Conservation (phyloP, 2,888 invertebrate species). For the Troilus luridus region DNA sequence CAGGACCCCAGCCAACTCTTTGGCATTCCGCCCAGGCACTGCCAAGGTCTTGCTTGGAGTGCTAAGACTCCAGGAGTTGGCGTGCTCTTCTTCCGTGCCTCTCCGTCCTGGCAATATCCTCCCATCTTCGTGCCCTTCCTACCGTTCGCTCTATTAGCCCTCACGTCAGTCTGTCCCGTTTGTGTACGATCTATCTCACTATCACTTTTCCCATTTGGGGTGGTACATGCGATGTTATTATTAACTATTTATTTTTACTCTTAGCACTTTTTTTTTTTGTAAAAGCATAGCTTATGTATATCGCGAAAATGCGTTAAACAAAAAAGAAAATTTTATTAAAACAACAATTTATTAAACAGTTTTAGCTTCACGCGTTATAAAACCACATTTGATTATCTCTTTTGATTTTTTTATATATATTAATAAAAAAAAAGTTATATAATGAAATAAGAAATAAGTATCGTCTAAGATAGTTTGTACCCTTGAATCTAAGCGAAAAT, state of each 20-base stretch:
- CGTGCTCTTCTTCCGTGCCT: not conserved
- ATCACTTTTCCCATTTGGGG: not conserved
- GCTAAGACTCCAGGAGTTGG: not conserved
- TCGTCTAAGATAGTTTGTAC: too few relatives aligned
- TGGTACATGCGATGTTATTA: not conserved
- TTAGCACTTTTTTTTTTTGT: not conserved
- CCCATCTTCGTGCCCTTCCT: not conserved
- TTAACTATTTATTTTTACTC: not conserved
- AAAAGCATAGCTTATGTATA: not conserved
- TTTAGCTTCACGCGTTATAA: too few relatives aligned
- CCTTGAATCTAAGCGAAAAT: too few relatives aligned
- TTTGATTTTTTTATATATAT: too few relatives aligned
- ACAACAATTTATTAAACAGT: too few relatives aligned
- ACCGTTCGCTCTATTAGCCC: not conserved
- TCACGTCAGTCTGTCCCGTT: not conserved
- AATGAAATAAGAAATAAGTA: too few relatives aligned
- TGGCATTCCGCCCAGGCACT: not conserved
- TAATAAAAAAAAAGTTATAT: too few relatives aligned
- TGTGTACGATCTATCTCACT: not conserved
- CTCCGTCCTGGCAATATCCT: not conserved
- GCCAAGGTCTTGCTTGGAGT: not conserved
- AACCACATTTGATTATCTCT: too few relatives aligned
- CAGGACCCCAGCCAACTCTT: not conserved
- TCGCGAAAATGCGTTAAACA: not conserved
- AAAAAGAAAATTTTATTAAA: not conserved